A percentile compares a stretch with the other conserved stretches of the same genome.
Evolutionary conservation across 2,113 vertebrate species (phyloP).

Genomic region (Proteles cristata): DNA sequence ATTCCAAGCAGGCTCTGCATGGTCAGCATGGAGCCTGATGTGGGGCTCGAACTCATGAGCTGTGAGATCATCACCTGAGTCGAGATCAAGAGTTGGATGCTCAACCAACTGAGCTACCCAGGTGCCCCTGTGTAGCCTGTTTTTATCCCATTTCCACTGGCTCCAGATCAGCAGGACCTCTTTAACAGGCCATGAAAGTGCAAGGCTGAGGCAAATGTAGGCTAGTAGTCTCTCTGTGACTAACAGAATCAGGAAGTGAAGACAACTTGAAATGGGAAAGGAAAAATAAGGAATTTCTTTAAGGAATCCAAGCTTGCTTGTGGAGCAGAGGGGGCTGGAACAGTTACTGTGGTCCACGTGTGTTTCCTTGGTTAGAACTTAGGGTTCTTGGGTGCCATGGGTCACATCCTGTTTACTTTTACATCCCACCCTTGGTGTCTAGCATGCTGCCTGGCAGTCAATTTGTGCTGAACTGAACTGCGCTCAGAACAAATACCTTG

Average conservation of each 20-base stretch:
- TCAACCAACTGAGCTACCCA: no score
- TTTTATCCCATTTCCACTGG: background rate
- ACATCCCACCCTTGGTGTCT: background rate
- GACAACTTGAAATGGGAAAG: constrained; percentile 45
- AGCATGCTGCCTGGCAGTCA: background rate
- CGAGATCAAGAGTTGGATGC: no score
- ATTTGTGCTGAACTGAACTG: background rate
- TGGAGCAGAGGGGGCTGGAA: constrained; percentile 73
- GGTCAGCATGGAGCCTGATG: no score
- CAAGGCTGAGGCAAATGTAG: background rate
- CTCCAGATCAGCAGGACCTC: constrained; percentile 7
- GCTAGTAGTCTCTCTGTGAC: constrained; percentile 38
- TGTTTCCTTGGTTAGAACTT: background rate
- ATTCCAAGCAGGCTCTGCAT: no score
- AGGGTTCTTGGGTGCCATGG: background rate
- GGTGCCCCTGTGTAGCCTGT: background rate
- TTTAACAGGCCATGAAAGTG: constrained; percentile 39
- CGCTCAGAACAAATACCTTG: background rate
- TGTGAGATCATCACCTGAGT: no score
- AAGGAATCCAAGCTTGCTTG: constrained; percentile 59
- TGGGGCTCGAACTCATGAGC: no score
- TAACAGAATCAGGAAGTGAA: constrained; percentile 65
- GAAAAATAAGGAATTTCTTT: constrained; percentile 78
- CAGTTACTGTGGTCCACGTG: background rate
- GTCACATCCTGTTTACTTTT: background rate